Conservation (phyloP, 2,888 invertebrate species). For the Apamea monoglypha region DNA sequence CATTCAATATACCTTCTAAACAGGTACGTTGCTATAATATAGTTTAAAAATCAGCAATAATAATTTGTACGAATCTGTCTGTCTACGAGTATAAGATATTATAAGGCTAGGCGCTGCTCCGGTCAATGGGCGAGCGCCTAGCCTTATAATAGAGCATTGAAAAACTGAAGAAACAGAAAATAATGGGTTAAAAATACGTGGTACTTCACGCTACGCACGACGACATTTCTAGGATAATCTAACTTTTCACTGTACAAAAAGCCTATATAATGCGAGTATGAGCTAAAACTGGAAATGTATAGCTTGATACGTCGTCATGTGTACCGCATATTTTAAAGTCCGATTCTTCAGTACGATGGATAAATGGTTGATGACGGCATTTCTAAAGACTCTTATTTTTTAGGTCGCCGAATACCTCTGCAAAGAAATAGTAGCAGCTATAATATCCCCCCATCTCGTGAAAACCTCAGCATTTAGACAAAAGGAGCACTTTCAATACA, state of each 20-base stretch:
- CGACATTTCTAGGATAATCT: too few relatives aligned
- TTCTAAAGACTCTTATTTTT: not conserved
- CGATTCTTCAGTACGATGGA: not conserved
- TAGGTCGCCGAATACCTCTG: slow-evolving; percentile 92
- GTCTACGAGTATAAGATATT: not conserved
- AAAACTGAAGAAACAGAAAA: not conserved
- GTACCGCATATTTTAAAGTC: not conserved
- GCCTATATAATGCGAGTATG: too few relatives aligned
- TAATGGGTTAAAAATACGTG: too few relatives aligned
- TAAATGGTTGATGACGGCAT: not conserved
- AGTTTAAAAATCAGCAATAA: not conserved
- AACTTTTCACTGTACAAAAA: too few relatives aligned
- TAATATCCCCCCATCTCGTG: slow-evolving; percentile 87
- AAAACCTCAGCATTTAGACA: slow-evolving; percentile 88
- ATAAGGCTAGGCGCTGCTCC: too few relatives aligned
- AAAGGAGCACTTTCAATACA: slow-evolving; percentile 89
- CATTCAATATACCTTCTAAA: slow-evolving; percentile 85
- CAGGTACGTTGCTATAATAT: slow-evolving; percentile 63
- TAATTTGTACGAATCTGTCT: not conserved
- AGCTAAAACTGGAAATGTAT: too few relatives aligned
- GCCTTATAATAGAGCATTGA: not conserved
- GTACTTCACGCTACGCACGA: too few relatives aligned
- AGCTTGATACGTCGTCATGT: too few relatives aligned
- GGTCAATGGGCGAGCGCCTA: not conserved
- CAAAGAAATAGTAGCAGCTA: slow-evolving; percentile 91